phyloP scores from a whole-genome alignment of 2,113 vertebrate species.

The Gymnorhina tibicen region DNA sequence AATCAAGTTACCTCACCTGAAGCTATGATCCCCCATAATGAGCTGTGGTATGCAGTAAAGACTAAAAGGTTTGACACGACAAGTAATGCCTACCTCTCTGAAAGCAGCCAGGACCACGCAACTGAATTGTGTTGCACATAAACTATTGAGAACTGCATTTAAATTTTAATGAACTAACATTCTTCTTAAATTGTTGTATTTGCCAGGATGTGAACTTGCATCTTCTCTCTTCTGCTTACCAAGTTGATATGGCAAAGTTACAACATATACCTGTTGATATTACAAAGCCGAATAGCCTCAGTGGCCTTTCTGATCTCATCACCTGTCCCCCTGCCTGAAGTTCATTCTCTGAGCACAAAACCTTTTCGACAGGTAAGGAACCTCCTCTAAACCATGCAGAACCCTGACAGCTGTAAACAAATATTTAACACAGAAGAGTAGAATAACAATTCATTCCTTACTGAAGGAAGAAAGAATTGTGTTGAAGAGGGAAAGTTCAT shows the following conservation, averaged over 20 bases:
- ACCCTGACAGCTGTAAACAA: background rate
- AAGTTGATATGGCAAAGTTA: background rate
- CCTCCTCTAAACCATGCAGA: background rate
- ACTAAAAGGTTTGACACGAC: constrained; percentile 50
- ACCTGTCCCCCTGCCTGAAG: background rate
- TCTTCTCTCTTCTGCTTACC: background rate
- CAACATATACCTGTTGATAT: background rate
- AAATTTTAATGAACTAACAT: constrained; percentile 28
- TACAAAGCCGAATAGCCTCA: background rate
- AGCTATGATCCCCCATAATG: constrained; percentile 57
- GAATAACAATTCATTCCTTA: background rate
- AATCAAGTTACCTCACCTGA: constrained; percentile 52
- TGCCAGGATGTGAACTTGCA: background rate
- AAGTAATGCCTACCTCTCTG: constrained; percentile 8
- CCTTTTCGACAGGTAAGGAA: background rate
- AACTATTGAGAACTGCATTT: constrained; percentile 21
- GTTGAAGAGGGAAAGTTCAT: background rate
- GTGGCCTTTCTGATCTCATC: background rate
- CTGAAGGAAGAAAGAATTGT: background rate
- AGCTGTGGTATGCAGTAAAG: constrained; percentile 30
- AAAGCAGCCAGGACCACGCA: constrained; percentile 10
- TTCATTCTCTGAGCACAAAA: background rate
- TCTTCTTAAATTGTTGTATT: constrained; percentile 2
- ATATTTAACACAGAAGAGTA: background rate
- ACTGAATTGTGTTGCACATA: constrained; percentile 1